Evolutionary conservation across 2,113 vertebrate genomes (phyloP), one percentile per base, ranked within the genome.

Genomic region (Pardalotus punctatus): DNA sequence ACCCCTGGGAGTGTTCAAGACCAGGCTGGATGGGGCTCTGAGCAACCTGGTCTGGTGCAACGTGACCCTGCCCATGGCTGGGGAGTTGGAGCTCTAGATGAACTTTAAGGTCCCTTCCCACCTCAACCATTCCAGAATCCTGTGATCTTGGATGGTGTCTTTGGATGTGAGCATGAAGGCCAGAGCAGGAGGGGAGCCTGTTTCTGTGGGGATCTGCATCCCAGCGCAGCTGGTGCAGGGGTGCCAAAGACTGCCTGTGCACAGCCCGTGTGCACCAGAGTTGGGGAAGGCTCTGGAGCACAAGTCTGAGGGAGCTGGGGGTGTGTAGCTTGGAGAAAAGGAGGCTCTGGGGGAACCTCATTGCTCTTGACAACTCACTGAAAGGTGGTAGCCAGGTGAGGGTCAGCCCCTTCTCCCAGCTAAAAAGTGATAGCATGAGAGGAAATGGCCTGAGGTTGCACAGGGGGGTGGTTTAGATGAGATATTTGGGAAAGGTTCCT

Each of bases 191-290:
- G 56, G 25, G 16, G 36, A 51, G 15, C 31, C 31, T 35, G 36
- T 42, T 82, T 20, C 31, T 31, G 25, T 51, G 25, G 36, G 45
- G 10, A 35, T 60, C 45, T 51, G 66, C 4, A 6, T 35, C 29
- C 31, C 3, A 5, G 36, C 25, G 31, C 65, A 42, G 20, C 12
- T 31, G 56, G 31, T 0, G 2, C 31, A 42, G 36, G 20, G 31
- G 20, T 51, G 20, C 16, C 80, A 70, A 60, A 51, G 24, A 31
- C 25, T 70, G 54, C 24, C 65, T 20, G 31, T 20, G 80, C 20
- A 51, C 40, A 38, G 23, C 11, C n/a, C 1, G 0, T 14, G 19
- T 25, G 36, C 40, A n/a, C 22, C 2, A 2, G 23, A 47, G 18
- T 40, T 73, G 58, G 48, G 23, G n/a, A n/a, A 54, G n/a, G 18